Evolutionary conservation across 2,797 vertebrate genomes (phyloP), one percentile per base, ranked within the genome.

Genomic region (Alca torda): DNA sequence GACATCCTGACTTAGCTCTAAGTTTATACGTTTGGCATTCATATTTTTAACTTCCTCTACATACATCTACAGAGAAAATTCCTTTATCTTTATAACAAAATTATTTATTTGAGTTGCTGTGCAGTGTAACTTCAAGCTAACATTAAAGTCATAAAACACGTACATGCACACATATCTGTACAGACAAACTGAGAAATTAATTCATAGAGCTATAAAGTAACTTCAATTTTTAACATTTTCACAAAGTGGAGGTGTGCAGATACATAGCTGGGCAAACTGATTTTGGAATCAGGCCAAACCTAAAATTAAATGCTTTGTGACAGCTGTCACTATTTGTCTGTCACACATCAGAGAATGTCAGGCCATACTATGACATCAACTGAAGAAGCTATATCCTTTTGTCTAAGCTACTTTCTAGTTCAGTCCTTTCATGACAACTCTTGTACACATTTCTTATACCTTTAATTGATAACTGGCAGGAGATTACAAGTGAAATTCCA

Each of bases 301-400:
- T 63, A 76, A 94, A 95, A 93, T 80, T 19, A 95, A 95, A 95
- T 73, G 70, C 60, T 83, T 84, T 89, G 50, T 87, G 90, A 95
- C 94, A 96, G 90, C 78, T 96, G 94, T 81, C 93, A 93, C 77
- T 92, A 19, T 73, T 73, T 89, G 54, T 95, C 81, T 91, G 74
- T 41, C 78, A 92, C 0, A 8, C 85, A 89, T 67, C 89, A 94
- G 37, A 80, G 83, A 74, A 68, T 11, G 18, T 80, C 64, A 79
- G 37, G 33, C 59, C 67, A 37, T 35, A 21, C 31, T 53, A 16
- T 15, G 74, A 57, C 72, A 85, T 57, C 60, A 69, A 41, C 46
- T 78, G 73, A 89, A 69, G 86, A 93, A 74, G 35, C 39, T 8
- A 46, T 15, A 90, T 39, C 35, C 41, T 87, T 76, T 87, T 74